Conservation (phyloP, 2,113 vertebrate species). For the Brachypteracias leptosomus region DNA sequence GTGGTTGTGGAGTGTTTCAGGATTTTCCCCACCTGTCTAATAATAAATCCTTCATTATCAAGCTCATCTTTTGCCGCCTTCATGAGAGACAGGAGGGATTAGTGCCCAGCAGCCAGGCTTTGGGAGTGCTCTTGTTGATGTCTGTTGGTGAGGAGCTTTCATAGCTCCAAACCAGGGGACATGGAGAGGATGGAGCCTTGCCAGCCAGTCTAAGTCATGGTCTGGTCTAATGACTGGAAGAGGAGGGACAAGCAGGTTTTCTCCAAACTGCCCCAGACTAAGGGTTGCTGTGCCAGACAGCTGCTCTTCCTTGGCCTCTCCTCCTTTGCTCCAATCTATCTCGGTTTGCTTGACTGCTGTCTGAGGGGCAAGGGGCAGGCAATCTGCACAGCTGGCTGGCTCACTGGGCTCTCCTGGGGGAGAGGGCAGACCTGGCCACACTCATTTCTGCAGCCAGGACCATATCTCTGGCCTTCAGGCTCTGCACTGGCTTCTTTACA, state of each 20-base stretch:
- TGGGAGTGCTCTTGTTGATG: background rate
- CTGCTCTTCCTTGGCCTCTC: background rate
- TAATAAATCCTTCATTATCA: background rate
- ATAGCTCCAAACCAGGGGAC: background rate
- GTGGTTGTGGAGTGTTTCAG: background rate
- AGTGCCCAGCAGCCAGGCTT: background rate
- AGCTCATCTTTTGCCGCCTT: background rate
- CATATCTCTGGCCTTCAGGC: background rate
- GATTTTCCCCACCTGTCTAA: background rate
- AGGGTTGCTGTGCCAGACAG: background rate
- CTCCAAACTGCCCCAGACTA: background rate
- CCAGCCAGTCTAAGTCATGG: accelerated
- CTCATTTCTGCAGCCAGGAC: background rate
- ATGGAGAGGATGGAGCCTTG: background rate
- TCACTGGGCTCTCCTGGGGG: background rate
- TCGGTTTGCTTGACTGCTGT: accelerated
- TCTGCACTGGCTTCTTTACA: background rate
- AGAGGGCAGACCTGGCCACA: background rate
- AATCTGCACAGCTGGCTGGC: background rate
- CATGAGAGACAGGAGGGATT: background rate
- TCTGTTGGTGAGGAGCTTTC: background rate
- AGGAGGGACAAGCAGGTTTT: background rate
- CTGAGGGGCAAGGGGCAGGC: background rate
- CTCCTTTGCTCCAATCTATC: background rate
- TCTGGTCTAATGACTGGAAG: background rate